A percentile compares a stretch with the other conserved stretches of the same genome.
phyloP scores from a whole-genome alignment of 2,888 invertebrate species.

The Euzetes globulus region DNA sequence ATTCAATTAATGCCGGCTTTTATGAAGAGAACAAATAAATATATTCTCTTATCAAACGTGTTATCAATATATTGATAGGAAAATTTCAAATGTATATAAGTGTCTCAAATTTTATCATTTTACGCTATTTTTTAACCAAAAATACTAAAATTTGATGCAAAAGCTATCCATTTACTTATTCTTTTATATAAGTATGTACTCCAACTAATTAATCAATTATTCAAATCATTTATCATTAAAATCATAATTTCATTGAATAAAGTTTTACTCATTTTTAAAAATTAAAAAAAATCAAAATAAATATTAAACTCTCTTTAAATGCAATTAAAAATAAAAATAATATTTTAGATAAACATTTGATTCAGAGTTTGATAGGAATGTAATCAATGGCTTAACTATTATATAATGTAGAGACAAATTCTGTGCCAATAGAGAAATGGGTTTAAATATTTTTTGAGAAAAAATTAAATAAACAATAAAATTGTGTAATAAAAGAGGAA shows the following conservation, averaged over 20 bases:
- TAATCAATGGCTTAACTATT: no score
- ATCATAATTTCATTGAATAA: no score
- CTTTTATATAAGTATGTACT: no score
- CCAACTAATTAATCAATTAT: no score
- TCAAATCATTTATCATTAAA: no score
- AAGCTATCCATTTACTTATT: no score
- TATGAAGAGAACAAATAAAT: conserved; percentile 21
- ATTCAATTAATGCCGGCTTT: conserved; percentile 4
- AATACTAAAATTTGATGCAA: neutral
- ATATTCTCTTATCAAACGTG: neutral
- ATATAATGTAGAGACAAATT: neutral
- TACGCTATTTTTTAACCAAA: neutral
- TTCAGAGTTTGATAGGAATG: neutral
- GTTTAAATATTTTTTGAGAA: no score
- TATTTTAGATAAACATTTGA: neutral
- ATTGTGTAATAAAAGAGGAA: no score
- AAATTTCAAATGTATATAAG: conserved; percentile 6
- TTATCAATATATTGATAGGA: neutral
- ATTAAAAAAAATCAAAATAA: neutral
- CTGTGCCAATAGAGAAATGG: neutral
- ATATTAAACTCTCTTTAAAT: neutral
- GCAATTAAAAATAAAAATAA: neutral
- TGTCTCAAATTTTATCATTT: neutral
- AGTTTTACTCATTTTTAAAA: neutral
- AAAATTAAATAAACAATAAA: no score